Conservation (phyloP, 2,113 vertebrate species). For the Dasyornis broadbenti region DNA sequence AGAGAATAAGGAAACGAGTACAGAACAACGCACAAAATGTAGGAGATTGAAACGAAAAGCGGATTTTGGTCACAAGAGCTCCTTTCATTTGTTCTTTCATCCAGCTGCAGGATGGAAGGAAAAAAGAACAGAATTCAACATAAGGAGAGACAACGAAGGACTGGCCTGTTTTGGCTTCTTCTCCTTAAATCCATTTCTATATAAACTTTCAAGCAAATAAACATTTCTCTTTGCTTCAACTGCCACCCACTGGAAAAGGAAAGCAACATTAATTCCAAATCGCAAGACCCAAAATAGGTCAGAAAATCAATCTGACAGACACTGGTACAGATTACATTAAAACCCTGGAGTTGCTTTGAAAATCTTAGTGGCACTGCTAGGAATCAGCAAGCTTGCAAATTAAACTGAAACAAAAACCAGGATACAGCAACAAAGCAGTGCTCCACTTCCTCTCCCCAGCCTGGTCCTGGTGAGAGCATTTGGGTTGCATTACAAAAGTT, state of each 20-base stretch:
- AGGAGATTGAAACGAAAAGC: not conserved
- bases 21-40: not conserved
- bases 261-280: constrained; percentile 45
- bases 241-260: constrained; percentile 62
- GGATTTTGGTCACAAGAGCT: not conserved
- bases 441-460: not conserved
- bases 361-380: not conserved
- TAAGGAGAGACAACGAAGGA: not conserved
- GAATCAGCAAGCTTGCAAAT: not conserved
- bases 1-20: not conserved
- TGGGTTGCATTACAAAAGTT: not conserved
- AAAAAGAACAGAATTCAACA: not conserved
- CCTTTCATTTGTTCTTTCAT: not conserved
- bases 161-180: not conserved
- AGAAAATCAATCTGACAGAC: not conserved
- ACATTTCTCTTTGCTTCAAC: constrained; percentile 53
- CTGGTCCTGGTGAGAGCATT: not conserved
- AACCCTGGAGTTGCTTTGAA: not conserved
- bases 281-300: not conserved
- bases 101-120: not conserved
- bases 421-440: not conserved
- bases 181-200: not conserved
- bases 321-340: not conserved
- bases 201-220: constrained; percentile 13
- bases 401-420: not conserved